Percentiles rank a stretch among this genome's conserved stretches.
Evolutionary conservation across 1,140 invertebrate species (phyloP).

Genomic region (Ceratitis capitata): DNA sequence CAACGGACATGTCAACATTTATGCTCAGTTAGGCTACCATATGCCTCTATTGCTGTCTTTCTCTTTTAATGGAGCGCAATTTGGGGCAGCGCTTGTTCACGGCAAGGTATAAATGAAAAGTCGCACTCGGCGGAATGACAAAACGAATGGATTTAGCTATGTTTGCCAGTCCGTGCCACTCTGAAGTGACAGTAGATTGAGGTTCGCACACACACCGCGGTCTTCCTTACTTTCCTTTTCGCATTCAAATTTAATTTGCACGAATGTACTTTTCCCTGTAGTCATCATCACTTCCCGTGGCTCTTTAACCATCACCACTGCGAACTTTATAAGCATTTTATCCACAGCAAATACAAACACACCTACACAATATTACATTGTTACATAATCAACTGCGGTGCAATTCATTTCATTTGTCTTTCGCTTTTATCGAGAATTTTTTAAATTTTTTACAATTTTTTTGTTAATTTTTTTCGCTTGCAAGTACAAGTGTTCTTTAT

Average conservation of each 20-base stretch:
- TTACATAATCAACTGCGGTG: neutral
- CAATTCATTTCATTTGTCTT: neutral
- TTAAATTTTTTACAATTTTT: neutral
- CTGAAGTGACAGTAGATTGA: too few relatives aligned
- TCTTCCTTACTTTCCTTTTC: too few relatives aligned
- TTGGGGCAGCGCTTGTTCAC: too few relatives aligned
- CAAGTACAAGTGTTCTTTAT: neutral
- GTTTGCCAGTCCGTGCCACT: too few relatives aligned
- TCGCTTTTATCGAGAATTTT: neutral
- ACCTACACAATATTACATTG: neutral
- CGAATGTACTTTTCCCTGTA: neutral
- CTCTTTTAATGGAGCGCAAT: too few relatives aligned
- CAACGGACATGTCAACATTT: neutral
- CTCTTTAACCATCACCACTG: neutral
- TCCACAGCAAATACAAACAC: neutral
- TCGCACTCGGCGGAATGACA: too few relatives aligned
- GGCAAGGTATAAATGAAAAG: too few relatives aligned
- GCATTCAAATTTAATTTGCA: slow-evolving; percentile 10
- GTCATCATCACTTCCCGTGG: neutral
- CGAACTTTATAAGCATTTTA: too few relatives aligned
- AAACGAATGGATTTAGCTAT: too few relatives aligned
- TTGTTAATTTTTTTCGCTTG: neutral
- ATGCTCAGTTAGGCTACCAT: neutral
- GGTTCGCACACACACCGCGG: too few relatives aligned
- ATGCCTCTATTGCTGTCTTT: too few relatives aligned